phyloP scores from a whole-genome alignment of 2,888 invertebrate species.

The Coenonympha glycerion region DNA sequence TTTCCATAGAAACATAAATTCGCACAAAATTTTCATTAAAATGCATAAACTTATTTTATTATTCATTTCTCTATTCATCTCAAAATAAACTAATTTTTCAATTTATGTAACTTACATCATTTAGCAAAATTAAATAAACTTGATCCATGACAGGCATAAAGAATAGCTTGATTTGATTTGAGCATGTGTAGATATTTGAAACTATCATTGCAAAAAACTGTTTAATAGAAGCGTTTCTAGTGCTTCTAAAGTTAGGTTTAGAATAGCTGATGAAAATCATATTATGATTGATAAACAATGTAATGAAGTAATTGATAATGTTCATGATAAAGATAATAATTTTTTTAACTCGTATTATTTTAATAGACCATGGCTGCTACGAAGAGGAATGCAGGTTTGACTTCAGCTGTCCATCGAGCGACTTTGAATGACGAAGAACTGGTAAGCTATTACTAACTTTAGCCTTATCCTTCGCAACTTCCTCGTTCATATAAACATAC shows the following conservation, averaged over 20 bases:
- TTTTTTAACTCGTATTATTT: constrained; percentile 12
- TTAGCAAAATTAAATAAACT: neutral
- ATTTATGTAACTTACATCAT: neutral
- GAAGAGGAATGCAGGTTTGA: constrained; percentile 96
- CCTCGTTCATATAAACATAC: no score
- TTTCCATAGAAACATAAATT: neutral
- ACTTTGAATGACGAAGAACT: constrained; percentile 99
- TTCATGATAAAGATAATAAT: neutral
- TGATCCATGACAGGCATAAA: constrained; percentile 18
- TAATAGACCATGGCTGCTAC: constrained; percentile 98
- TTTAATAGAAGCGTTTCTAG: no score
- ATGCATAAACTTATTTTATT: neutral
- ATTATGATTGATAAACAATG: neutral
- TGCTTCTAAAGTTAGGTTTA: no score
- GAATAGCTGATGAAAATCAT: no score
- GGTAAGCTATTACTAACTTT: constrained; percentile 78
- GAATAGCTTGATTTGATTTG: constrained; percentile 20
- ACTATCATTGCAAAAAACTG: neutral
- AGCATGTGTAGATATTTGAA: constrained; percentile 23
- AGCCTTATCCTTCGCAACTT: neutral
- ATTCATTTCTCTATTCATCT: no score
- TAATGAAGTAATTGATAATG: no score
- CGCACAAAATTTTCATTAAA: neutral
- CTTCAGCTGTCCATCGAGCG: constrained; percentile 96
- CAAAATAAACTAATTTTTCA: no score